phyloP scores from a whole-genome alignment of 2,113 vertebrate species.

The Egretta garzetta region DNA sequence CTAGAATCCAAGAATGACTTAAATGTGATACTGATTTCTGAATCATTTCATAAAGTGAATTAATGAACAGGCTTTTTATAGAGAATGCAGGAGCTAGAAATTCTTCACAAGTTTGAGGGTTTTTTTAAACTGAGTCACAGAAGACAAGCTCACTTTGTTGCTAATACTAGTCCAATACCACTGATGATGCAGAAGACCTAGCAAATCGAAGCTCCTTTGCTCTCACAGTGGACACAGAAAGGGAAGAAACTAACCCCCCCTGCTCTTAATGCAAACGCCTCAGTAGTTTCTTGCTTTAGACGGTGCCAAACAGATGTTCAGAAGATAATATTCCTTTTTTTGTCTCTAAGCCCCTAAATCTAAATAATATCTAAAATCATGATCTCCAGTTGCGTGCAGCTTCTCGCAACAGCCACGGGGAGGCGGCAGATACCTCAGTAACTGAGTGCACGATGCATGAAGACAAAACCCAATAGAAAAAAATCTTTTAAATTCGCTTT shows the following conservation, averaged over 20 bases:
- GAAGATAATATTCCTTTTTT: fast-evolving
- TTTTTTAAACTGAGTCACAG: background rate
- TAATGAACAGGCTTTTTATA: background rate
- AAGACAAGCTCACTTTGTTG: background rate
- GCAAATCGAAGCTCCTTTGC: background rate
- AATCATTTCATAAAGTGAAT: background rate
- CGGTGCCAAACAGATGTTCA: background rate
- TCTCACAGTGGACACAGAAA: background rate
- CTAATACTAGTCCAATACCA: background rate
- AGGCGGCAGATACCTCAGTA: background rate
- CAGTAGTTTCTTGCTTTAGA: background rate
- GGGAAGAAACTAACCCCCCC: background rate
- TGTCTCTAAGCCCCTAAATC: background rate
- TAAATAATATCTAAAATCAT: fast-evolving
- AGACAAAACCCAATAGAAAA: background rate
- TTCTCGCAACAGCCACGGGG: background rate
- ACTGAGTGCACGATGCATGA: fast-evolving
- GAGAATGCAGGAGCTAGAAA: background rate
- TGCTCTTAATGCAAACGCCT: background rate
- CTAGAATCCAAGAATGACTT: background rate
- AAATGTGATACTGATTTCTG: background rate
- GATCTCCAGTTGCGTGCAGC: fast-evolving
- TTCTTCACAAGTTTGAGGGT: background rate
- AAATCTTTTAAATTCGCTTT: background rate
- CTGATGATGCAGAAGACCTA: background rate